phyloP scores from a whole-genome alignment of 2,113 vertebrate species.

The Cyprinodon variegatus region DNA sequence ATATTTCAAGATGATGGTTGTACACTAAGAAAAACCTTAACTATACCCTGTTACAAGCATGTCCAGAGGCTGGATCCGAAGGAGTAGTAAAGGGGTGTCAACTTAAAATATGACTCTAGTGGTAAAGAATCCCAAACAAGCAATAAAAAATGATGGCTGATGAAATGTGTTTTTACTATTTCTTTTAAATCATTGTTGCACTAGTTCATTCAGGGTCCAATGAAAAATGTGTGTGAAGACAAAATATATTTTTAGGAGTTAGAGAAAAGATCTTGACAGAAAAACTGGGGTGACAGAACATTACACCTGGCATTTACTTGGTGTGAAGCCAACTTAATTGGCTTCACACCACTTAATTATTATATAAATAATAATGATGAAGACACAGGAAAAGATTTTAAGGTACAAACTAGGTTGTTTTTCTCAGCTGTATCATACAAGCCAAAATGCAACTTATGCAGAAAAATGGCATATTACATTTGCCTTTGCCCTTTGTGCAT shows the following conservation, averaged over 20 bases:
- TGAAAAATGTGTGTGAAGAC: background rate
- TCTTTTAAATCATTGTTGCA: background rate
- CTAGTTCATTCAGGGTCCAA: background rate
- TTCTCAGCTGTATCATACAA: background rate
- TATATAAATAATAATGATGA: background rate
- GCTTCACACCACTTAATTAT: too few relatives aligned
- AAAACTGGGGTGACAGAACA: background rate
- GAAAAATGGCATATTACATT: background rate
- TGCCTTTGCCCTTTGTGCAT: background rate
- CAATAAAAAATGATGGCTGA: background rate
- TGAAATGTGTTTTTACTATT: background rate
- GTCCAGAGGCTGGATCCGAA: constrained; percentile 1
- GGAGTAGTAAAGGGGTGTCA: constrained; percentile 1
- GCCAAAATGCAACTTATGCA: background rate
- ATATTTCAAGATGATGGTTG: constrained; percentile 52
- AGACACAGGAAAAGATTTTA: background rate
- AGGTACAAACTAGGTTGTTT: background rate
- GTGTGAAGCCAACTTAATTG: background rate
- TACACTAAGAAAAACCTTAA: constrained; percentile 18
- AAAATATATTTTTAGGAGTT: background rate
- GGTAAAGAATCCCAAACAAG: background rate
- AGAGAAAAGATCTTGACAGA: background rate
- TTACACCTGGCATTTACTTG: too few relatives aligned
- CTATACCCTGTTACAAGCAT: background rate
- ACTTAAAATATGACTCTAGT: background rate